phyloP scores from a whole-genome alignment of 2,113 vertebrate genomes.

The Lamprotornis superbus region DNA sequence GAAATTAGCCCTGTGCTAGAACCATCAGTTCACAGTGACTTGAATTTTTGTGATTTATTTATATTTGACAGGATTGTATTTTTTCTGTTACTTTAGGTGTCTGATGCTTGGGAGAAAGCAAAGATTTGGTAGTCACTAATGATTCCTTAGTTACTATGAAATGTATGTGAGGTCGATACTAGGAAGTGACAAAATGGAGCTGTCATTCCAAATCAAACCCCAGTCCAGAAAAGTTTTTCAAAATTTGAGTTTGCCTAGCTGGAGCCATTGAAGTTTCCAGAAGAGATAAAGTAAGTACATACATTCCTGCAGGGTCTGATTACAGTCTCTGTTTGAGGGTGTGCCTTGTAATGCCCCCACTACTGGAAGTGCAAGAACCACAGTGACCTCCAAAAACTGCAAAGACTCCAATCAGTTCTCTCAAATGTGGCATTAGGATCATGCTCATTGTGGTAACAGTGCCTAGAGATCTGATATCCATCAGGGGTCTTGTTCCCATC shows the following conservation, averaged over 20 bases:
- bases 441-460: neutral
- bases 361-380: neutral
- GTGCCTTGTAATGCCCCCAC: fast-evolving
- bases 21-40: neutral
- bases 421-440: neutral
- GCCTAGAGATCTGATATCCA: neutral
- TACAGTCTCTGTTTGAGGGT: neutral
- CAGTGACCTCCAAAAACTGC: neutral
- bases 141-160: neutral
- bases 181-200: neutral
- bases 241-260: neutral
- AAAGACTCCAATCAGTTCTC: neutral
- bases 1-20: neutral
- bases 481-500: neutral
- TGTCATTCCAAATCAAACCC: neutral
- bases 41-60: neutral
- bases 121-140: neutral
- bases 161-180: neutral
- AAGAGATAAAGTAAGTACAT: neutral
- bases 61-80: neutral
- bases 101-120: neutral
- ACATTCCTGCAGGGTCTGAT: neutral
- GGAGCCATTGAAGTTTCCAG: neutral
- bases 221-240: neutral
- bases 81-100: neutral